Conservation (phyloP, 2,888 invertebrate genomes). For the Agonopterix heracliana region DNA sequence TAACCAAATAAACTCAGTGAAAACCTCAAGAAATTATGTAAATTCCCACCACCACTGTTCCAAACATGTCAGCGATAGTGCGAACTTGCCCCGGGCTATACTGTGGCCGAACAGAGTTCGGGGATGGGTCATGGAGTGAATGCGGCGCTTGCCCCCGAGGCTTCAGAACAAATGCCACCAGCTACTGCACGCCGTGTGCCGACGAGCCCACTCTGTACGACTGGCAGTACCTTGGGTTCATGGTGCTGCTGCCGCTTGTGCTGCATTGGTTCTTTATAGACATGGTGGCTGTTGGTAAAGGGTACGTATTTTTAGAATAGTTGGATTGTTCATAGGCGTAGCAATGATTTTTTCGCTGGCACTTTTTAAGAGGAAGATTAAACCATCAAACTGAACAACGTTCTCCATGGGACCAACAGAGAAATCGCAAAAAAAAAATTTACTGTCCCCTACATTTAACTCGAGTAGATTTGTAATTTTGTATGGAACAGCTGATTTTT, state of each 20-base stretch:
- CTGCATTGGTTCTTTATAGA: constrained; percentile 96
- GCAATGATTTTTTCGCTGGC: too few relatives aligned
- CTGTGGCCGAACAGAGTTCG: constrained; percentile 83
- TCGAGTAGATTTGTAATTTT: too few relatives aligned
- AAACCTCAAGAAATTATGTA: too few relatives aligned
- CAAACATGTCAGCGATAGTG: constrained; percentile 19
- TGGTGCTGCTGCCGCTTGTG: constrained; percentile 91
- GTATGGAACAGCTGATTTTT: too few relatives aligned
- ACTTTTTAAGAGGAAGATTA: too few relatives aligned
- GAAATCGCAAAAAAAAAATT: too few relatives aligned
- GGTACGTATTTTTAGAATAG: constrained; percentile 55
- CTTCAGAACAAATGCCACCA: constrained; percentile 82
- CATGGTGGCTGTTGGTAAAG: constrained; percentile 83
- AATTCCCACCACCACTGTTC: too few relatives aligned
- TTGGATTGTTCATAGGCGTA: neutral
- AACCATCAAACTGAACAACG: too few relatives aligned
- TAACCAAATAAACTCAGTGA: too few relatives aligned
- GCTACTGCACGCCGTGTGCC: constrained; percentile 85
- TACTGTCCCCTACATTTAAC: too few relatives aligned
- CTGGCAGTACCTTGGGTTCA: constrained; percentile 95
- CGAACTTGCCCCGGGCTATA: constrained; percentile 87
- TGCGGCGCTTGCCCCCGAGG: constrained; percentile 94
- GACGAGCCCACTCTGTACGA: constrained; percentile 89
- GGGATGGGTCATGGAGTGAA: constrained; percentile 82
- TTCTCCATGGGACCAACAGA: too few relatives aligned